Evolutionary conservation across 2,113 vertebrate genomes (phyloP).

Genomic region (Brachirus orientalis): DNA sequence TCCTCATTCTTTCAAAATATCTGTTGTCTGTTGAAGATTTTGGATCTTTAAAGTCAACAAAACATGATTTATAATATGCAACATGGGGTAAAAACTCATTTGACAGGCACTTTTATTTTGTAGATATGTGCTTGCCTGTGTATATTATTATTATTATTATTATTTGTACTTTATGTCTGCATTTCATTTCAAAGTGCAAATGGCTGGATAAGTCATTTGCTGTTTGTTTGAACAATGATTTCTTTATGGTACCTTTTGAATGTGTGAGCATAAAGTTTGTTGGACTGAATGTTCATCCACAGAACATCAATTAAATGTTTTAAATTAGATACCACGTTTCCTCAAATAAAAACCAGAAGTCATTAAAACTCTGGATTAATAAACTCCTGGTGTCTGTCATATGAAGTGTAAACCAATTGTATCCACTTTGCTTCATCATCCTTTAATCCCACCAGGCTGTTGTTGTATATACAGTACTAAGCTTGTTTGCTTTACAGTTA

Average conservation of each 20-base stretch:
- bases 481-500: background rate
- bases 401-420: background rate
- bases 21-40: constrained; percentile 6
- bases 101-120: constrained; percentile 48
- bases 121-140: background rate
- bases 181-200: constrained; percentile 1
- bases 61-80: constrained; percentile 24
- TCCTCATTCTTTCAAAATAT: background rate
- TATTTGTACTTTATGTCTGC: background rate
- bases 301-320: too few species aligned
- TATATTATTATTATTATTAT: background rate
- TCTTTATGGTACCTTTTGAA: background rate
- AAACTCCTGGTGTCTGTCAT: background rate
- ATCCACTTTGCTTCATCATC: background rate
- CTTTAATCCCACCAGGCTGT: background rate
- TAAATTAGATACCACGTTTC: background rate
- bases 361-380: background rate
- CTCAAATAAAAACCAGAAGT: background rate
- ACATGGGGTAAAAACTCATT: constrained; percentile 63
- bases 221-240: background rate
- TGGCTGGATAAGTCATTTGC: background rate
- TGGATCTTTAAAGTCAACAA: constrained; percentile 1
- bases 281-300: background rate
- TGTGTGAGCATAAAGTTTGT: constrained; percentile 5
- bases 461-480: background rate